phyloP scores from a whole-genome alignment of 2,888 invertebrate genomes.

The Cabera pusaria region DNA sequence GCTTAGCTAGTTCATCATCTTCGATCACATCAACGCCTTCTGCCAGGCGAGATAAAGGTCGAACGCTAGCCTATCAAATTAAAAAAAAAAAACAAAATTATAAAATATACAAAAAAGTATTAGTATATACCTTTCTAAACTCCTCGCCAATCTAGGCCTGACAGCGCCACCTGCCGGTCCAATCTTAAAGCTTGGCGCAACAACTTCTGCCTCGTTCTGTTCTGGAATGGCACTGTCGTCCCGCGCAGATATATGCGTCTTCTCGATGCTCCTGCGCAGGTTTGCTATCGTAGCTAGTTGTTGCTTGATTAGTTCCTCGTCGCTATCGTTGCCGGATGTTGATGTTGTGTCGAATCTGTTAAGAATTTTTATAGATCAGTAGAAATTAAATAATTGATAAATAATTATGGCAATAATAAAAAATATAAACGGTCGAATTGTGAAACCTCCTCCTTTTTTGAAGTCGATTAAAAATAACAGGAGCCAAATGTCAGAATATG shows the following conservation, averaged over 20 bases:
- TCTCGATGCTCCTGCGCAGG: conserved; percentile 71
- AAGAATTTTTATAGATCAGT: not conserved
- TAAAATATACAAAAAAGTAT: too few species aligned
- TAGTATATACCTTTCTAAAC: conserved; percentile 49
- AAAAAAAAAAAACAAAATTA: too few species aligned
- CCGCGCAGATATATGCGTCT: conserved; percentile 68
- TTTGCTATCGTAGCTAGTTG: conserved; percentile 67
- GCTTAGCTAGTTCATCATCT: too few species aligned
- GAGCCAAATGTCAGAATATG: too few species aligned
- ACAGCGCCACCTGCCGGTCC: conserved; percentile 81
- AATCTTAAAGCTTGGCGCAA: conserved; percentile 86
- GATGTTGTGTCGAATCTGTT: conserved; percentile 83
- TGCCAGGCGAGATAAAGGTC: too few species aligned
- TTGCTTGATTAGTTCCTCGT: conserved; percentile 77
- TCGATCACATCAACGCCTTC: too few species aligned
- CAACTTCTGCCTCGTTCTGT: conserved; percentile 61
- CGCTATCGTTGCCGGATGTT: conserved; percentile 87
- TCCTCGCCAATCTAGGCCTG: conserved; percentile 60
- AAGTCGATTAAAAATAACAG: too few species aligned
- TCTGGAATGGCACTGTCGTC: conserved; percentile 71
- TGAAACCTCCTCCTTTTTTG: too few species aligned
- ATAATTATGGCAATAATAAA: too few species aligned
- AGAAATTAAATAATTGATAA: too few species aligned
- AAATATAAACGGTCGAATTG: too few species aligned
- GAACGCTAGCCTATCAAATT: too few species aligned